phyloP scores from a whole-genome alignment of 2,888 invertebrate species.

The Hypomecis atomaria region DNA sequence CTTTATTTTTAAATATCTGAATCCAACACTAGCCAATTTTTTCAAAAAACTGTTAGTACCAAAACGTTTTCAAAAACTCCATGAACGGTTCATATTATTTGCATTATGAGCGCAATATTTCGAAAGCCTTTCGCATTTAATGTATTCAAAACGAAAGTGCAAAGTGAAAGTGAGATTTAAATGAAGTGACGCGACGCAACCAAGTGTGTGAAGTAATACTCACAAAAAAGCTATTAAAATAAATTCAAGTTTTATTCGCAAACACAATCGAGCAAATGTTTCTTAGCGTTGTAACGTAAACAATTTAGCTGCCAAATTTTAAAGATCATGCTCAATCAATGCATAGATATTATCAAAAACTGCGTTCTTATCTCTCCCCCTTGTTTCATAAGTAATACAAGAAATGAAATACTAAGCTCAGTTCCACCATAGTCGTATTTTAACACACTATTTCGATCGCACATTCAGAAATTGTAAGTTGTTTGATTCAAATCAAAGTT shows the following conservation, averaged over 20 bases:
- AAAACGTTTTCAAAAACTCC: neutral
- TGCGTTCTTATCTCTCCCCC: too few relatives aligned
- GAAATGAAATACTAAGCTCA: too few relatives aligned
- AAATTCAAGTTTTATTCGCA: constrained; percentile 15
- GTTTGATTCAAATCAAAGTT: too few relatives aligned
- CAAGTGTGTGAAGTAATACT: constrained; percentile 36
- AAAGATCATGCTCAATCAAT: neutral
- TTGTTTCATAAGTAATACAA: too few relatives aligned
- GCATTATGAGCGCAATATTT: constrained; percentile 36
- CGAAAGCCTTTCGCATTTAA: constrained; percentile 60
- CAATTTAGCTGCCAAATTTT: constrained; percentile 9
- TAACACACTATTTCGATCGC: too few relatives aligned
- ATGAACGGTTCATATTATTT: neutral
- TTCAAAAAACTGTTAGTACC: too few relatives aligned
- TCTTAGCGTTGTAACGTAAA: constrained; percentile 7
- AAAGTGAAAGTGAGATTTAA: constrained; percentile 69
- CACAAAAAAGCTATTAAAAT: constrained; percentile 23
- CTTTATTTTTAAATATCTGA: too few relatives aligned
- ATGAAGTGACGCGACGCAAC: constrained; percentile 59
- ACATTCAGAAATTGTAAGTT: too few relatives aligned
- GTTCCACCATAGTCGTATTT: too few relatives aligned
- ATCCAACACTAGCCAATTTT: too few relatives aligned
- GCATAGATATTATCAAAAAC: neutral
- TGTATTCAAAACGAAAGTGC: constrained; percentile 67
- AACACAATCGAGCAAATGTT: constrained; percentile 1